A percentile compares a stretch with the other conserved stretches of the same genome.
These are phyloP conservation scores for Dryocosmus kuriphilus DNA, from an alignment of 2,888 invertebrate species.

Conservation along the genomic window DNA sequence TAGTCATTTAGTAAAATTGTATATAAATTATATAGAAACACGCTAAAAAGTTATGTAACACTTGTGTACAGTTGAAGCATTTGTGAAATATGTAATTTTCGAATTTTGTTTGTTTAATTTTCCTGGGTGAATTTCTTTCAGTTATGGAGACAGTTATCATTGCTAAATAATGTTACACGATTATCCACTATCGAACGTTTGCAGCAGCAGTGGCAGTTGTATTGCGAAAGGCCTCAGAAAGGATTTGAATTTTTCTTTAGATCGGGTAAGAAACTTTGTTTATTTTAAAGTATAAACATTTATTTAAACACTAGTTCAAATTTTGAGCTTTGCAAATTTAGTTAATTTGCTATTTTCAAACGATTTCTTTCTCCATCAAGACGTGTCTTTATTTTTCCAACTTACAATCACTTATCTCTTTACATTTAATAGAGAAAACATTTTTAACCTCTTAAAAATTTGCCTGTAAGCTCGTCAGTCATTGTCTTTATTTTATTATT, in stretches of 20 bases:
- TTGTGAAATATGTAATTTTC: conserved; percentile 4
- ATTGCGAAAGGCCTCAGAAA: conserved; percentile 91
- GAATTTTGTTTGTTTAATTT: neutral
- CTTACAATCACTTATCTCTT: no score
- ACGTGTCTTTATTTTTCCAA: no score
- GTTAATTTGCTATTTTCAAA: no score
- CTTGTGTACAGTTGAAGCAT: conserved; percentile 2
- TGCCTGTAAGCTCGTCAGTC: no score
- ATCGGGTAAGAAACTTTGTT: conserved; percentile 76
- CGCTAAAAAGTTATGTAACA: conserved; percentile 18
- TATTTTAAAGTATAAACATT: no score
- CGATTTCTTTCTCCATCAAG: no score
- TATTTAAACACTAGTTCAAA: no score
- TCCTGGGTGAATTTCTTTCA: conserved; percentile 57
- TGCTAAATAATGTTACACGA: conserved; percentile 75
- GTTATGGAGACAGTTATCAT: conserved; percentile 74
- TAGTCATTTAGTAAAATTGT: neutral
- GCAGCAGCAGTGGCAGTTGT: conserved; percentile 82
- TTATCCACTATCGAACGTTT: conserved; percentile 81
- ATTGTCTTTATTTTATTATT: no score
- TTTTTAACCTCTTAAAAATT: no score
- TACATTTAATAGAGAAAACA: no score
- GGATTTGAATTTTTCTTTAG: conserved; percentile 96
- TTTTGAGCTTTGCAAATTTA: no score
- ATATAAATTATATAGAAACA: neutral